Evolutionary conservation across 2,888 invertebrate genomes (phyloP).

Genomic region (Xanthia icteritia): DNA sequence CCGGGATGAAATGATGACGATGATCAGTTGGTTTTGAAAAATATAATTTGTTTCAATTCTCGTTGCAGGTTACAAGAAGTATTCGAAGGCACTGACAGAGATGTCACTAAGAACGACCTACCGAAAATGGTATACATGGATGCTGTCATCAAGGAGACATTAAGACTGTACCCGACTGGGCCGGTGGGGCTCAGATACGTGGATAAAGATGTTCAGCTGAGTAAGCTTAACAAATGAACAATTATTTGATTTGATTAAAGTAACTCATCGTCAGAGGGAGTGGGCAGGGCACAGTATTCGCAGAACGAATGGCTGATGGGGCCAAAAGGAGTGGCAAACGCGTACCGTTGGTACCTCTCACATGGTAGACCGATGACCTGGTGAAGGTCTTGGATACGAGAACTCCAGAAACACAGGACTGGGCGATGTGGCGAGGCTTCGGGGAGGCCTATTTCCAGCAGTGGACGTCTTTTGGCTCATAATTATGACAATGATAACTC

Average conservation of each 20-base stretch:
- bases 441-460: no score
- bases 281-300: no score
- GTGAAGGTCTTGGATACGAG: no score
- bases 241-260: background rate
- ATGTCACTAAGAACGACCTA: conserved; percentile 73
- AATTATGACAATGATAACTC: no score
- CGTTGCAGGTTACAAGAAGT: conserved; percentile 56
- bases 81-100: conserved; percentile 70
- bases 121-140: conserved; percentile 73
- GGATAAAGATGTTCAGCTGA: conserved; percentile 72
- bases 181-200: conserved; percentile 70
- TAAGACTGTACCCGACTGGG: conserved; percentile 72
- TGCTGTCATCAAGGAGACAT: conserved; percentile 75
- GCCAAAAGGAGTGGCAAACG: no score
- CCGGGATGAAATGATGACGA: background rate
- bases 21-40: background rate
- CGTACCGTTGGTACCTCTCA: no score
- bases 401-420: no score
- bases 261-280: background rate
- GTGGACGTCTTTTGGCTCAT: no score
- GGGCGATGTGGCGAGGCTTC: no score
- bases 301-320: no score
- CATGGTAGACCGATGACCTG: no score
- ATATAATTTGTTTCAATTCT: background rate
- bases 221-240: conserved; percentile 64